phyloP scores from a whole-genome alignment of 2,888 invertebrate species.

The Antitype chi region DNA sequence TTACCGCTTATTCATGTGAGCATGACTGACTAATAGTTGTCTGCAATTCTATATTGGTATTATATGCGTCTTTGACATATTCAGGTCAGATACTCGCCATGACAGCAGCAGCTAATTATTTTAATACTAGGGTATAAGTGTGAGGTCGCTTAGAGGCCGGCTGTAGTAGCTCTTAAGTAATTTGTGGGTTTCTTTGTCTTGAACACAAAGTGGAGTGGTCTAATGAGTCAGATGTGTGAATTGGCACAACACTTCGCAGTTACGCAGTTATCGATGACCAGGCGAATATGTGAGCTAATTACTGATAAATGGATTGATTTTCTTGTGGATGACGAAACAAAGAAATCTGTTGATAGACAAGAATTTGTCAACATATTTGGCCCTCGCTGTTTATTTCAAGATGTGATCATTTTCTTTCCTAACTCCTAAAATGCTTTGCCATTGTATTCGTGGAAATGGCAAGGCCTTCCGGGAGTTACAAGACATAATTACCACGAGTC shows the following conservation, averaged over 20 bases:
- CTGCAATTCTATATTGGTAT: constrained; percentile 12
- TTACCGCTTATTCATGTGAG: background rate
- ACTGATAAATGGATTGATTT: constrained; percentile 21
- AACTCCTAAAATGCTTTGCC: background rate
- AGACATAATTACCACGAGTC: no score
- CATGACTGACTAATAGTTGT: background rate
- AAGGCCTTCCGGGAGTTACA: no score
- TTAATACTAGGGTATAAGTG: constrained; percentile 26
- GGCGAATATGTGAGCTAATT: constrained; percentile 24
- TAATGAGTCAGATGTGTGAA: constrained; percentile 51
- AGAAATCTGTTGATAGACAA: constrained; percentile 3
- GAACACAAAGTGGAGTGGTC: background rate
- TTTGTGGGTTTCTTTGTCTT: constrained; percentile 55
- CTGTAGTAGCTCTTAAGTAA: constrained; percentile 3
- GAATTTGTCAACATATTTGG: background rate
- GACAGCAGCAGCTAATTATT: constrained; percentile 36
- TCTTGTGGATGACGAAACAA: constrained; percentile 15
- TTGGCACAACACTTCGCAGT: constrained; percentile 21
- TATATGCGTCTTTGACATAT: constrained; percentile 41
- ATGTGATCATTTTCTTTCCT: background rate
- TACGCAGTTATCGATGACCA: constrained; percentile 30
- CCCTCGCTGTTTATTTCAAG: background rate
- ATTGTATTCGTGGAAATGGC: background rate
- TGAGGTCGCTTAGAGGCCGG: constrained; percentile 41
- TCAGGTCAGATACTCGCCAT: constrained; percentile 39